A percentile compares a stretch with the other conserved stretches of the same genome.
These are phyloP conservation scores for Lasioglossum malachurum DNA, from an alignment of 2,888 invertebrate genomes.

Conservation along the genomic window DNA sequence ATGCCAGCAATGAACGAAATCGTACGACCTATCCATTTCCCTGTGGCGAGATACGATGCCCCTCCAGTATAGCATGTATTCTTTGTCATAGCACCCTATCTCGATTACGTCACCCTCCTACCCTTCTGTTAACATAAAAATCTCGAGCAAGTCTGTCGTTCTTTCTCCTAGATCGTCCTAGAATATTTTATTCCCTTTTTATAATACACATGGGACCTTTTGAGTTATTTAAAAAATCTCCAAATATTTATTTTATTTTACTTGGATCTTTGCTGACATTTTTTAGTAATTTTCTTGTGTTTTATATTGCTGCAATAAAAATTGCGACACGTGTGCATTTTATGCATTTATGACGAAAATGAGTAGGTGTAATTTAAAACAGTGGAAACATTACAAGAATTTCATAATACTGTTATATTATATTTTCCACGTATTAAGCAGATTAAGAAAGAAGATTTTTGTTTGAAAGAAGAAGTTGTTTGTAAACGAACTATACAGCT, in stretches of 20 bases:
- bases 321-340: too few relatives aligned
- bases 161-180: neutral
- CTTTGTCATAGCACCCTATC: neutral
- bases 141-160: neutral
- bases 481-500: neutral
- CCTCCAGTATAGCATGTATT: neutral
- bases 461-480: too few relatives aligned
- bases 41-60: neutral
- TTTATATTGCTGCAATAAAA: neutral
- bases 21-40: neutral
- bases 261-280: neutral
- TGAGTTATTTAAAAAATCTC: too few relatives aligned
- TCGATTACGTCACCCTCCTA: neutral
- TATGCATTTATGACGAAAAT: too few relatives aligned
- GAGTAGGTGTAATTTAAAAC: too few relatives aligned
- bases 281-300: neutral
- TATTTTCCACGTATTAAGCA: too few relatives aligned
- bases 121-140: neutral
- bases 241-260: neutral
- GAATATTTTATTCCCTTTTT: neutral
- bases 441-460: too few relatives aligned
- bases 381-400: too few relatives aligned
- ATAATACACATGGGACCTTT: neutral
- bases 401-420: too few relatives aligned
- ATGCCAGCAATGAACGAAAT: neutral